Percentiles rank a stretch among this genome's conserved stretches.
Evolutionary conservation across 2,888 invertebrate genomes (phyloP).

Genomic region (Agrochola lychnidis): DNA sequence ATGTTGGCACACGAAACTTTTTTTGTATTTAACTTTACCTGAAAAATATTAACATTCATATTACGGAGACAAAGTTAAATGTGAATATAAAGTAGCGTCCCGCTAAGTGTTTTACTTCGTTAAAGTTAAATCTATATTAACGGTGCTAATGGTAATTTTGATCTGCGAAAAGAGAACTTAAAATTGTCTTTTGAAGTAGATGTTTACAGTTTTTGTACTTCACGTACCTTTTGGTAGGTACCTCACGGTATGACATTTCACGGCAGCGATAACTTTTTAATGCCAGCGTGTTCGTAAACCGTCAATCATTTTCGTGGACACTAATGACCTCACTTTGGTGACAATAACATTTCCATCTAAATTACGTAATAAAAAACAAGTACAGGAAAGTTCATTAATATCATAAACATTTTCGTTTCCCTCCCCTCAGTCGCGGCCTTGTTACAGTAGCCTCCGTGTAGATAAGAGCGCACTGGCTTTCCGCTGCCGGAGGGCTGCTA

Average conservation of each 20-base stretch:
- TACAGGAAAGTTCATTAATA: slow-evolving; percentile 80
- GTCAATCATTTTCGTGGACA: slow-evolving; percentile 74
- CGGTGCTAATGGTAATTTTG: slow-evolving; percentile 39
- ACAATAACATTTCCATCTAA: slow-evolving; percentile 79
- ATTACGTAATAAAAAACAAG: slow-evolving; percentile 78
- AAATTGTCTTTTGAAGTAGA: slow-evolving; percentile 28
- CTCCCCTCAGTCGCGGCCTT: slow-evolving; percentile 72
- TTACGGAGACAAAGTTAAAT: slow-evolving; percentile 36
- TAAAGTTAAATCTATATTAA: slow-evolving; percentile 51
- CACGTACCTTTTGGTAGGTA: too few relatives aligned
- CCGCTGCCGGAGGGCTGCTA: slow-evolving; percentile 67
- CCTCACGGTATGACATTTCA: slow-evolving; percentile 37
- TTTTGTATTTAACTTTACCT: slow-evolving; percentile 54
- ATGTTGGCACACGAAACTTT: slow-evolving; percentile 43
- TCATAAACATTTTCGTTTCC: slow-evolving; percentile 77
- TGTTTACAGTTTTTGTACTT: slow-evolving; percentile 5
- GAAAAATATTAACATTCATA: slow-evolving; percentile 50
- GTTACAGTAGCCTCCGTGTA: slow-evolving; percentile 74
- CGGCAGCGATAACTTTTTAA: slow-evolving; percentile 64
- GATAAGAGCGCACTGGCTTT: slow-evolving; percentile 73
- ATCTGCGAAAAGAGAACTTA: slow-evolving; percentile 25
- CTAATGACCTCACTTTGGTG: slow-evolving; percentile 78
- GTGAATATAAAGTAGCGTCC: slow-evolving; percentile 42
- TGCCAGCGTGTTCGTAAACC: slow-evolving; percentile 63
- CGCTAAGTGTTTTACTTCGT: slow-evolving; percentile 50